Conservation (phyloP, 2,113 vertebrate species). For the Misgurnus mizolepis region DNA sequence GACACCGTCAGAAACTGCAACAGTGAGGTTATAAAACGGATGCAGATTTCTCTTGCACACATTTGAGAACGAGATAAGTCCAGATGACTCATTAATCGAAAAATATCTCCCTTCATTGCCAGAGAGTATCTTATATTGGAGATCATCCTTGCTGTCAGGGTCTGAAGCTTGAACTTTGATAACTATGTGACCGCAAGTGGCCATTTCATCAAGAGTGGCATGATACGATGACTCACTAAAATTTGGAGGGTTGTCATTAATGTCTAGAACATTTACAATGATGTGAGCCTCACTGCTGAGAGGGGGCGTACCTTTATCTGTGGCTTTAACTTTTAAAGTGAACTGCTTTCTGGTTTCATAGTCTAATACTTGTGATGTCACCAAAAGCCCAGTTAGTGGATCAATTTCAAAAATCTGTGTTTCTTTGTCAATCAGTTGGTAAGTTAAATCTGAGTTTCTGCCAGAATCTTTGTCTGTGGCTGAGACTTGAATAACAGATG, state of each 20-base stretch:
- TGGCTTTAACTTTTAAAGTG: conserved; percentile 82
- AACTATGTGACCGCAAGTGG: conserved; percentile 89
- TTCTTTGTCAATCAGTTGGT: conserved; percentile 80
- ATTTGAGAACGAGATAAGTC: conserved; percentile 91
- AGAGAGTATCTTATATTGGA: conserved; percentile 91
- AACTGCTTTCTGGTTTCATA: conserved; percentile 83
- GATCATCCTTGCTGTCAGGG: conserved; percentile 78
- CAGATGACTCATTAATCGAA: conserved; percentile 89
- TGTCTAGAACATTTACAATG: conserved; percentile 82
- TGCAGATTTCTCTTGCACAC: conserved; percentile 88
- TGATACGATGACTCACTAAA: conserved; percentile 85
- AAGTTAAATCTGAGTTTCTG: conserved; percentile 82
- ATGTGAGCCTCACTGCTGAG: conserved; percentile 83
- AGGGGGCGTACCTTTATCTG: conserved; percentile 81
- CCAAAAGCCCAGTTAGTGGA: conserved; percentile 80
- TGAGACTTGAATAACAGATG: conserved; percentile 80
- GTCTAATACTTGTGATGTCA: conserved; percentile 83
- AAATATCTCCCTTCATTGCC: conserved; percentile 92
- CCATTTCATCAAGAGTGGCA: conserved; percentile 88
- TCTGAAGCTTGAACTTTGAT: conserved; percentile 95
- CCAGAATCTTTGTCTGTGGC: conserved; percentile 88
- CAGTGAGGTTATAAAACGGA: conserved; percentile 84
- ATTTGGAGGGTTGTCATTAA: conserved; percentile 93
- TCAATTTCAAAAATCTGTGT: conserved; percentile 84
- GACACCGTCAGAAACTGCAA: conserved; percentile 93